Conservation (phyloP, 2,888 invertebrate genomes). For the Ditula angustiorana region DNA sequence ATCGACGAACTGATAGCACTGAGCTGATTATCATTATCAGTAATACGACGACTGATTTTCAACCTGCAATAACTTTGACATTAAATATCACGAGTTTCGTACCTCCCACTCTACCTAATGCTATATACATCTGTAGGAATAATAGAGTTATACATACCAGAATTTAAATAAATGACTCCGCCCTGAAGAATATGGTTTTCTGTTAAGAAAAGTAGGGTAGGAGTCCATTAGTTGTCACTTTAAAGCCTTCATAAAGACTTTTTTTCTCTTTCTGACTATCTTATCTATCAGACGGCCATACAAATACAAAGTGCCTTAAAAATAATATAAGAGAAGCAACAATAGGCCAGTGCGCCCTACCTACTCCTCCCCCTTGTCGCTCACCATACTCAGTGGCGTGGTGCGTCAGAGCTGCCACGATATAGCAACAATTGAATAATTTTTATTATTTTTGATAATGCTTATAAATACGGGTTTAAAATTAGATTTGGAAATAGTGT, state of each 20-base stretch:
- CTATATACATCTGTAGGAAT: neutral
- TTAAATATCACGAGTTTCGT: neutral
- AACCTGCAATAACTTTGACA: conserved; percentile 1
- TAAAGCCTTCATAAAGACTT: too few relatives aligned
- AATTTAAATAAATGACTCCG: neutral
- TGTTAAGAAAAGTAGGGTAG: neutral
- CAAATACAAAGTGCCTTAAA: too few relatives aligned
- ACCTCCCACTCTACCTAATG: neutral
- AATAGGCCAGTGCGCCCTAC: neutral
- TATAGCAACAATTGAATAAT: neutral
- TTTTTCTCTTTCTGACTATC: too few relatives aligned
- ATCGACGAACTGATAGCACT: conserved; percentile 36
- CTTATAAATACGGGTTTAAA: too few relatives aligned
- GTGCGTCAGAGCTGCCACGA: neutral
- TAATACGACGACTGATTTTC: neutral
- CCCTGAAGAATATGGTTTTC: neutral
- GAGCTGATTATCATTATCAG: conserved; percentile 23
- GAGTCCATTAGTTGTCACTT: neutral
- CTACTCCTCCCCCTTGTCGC: neutral
- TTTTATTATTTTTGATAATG: too few relatives aligned
- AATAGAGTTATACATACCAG: neutral
- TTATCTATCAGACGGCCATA: too few relatives aligned
- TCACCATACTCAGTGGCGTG: neutral
- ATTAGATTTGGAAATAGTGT: too few relatives aligned
- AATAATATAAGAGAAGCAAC: neutral